Evolutionary conservation across 1,140 invertebrate genomes (phyloP), one percentile per base, ranked within the genome.

Genomic region (Heliconius congener): DNA sequence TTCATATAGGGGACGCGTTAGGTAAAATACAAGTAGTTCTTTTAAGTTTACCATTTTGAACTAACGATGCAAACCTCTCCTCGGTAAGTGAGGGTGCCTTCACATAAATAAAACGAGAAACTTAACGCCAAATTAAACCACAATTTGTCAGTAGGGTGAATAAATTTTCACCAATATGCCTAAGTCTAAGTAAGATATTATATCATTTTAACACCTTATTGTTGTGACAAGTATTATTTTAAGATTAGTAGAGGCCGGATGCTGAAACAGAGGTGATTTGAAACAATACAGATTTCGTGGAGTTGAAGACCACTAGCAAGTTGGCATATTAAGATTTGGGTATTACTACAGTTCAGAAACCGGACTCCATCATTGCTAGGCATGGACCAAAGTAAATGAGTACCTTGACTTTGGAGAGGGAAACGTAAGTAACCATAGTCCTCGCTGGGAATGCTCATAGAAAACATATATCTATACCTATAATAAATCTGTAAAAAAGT

Each of bases 71-170:
- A 8, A 37, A 66, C 52, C 74, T 39, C 71, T 73, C 52, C 18
- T 52, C 18, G 18, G 50, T 52, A 19, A 37, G 39, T 85, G 78
- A 83, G 84, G 84, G 86, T 81, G 82, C 80, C 81, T 87, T 78
- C 88, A 84, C 85, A 89, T 88, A 89, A 89, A 89, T 87, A 85
- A 86, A 83, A 72, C 84, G 85, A 87, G 88, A 88, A 91, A 89
- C 84, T 91, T 90, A 90, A 90, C 86, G 87, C 84, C 81, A 86
- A 87, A 91, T 91, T 91, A 88, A 89, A 90, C 86, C 85, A 85
- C 86, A 86, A 87, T 88, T 88, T 89, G 84, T 80, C 81, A 79
- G 80, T 83, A 84, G 88, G 90, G 90, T 90, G 90, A 88, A 91
- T 91, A 90, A 88, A 91, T 91, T 91, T 85, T 74, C 74, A 81